A percentile compares a stretch with the other conserved stretches of the same genome.
Conservation (phyloP, 2,888 invertebrate genomes). For the Plagiodera versicolora region DNA sequence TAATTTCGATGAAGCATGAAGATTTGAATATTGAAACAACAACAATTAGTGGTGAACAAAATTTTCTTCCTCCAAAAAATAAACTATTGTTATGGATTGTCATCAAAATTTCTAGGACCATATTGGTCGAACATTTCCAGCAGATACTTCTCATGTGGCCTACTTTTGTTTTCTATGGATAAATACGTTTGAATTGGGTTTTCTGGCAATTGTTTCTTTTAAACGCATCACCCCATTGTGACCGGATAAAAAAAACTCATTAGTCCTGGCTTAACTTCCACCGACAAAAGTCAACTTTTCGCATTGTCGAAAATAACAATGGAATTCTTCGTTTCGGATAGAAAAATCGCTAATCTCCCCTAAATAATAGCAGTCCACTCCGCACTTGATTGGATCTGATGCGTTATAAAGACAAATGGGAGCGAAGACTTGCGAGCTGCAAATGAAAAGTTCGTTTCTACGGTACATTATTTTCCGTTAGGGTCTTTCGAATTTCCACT, state of each 20-base stretch:
- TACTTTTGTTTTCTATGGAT: too few species aligned
- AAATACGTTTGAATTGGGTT: too few species aligned
- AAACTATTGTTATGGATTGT: too few species aligned
- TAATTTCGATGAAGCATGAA: too few species aligned
- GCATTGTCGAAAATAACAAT: not conserved
- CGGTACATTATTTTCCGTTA: not conserved
- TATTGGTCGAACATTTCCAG: too few species aligned
- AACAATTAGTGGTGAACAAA: too few species aligned
- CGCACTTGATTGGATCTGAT: not conserved
- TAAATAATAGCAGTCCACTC: not conserved
- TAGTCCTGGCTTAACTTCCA: not conserved
- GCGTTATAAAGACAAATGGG: not conserved
- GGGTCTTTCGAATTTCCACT: not conserved
- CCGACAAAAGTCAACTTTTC: not conserved
- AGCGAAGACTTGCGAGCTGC: not conserved
- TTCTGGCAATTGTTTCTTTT: too few species aligned
- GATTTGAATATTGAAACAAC: too few species aligned
- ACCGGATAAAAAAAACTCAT: not conserved
- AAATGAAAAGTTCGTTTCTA: not conserved
- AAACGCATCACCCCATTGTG: too few species aligned
- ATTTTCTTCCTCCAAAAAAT: too few species aligned
- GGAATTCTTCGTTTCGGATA: not conserved
- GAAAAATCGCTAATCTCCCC: not conserved
- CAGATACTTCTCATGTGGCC: too few species aligned
- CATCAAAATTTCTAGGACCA: too few species aligned